phyloP scores from a whole-genome alignment of 2,888 invertebrate genomes.

The Idaea dimidiata region DNA sequence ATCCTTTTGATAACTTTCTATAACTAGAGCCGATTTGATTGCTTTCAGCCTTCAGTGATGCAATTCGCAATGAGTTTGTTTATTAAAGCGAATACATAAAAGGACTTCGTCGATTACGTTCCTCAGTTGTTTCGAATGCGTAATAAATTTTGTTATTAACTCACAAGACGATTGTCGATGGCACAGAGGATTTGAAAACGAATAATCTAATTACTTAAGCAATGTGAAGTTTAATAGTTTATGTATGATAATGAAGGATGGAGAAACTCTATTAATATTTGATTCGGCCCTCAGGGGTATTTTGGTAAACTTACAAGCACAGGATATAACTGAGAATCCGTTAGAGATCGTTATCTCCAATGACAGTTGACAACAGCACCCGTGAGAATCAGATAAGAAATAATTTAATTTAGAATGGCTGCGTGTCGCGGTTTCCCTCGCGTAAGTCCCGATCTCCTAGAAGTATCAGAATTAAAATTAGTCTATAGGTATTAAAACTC shows the following conservation, averaged over 20 bases:
- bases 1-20: background rate
- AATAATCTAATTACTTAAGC: background rate
- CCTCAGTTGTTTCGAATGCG: background rate
- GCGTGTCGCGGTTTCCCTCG: too few species aligned
- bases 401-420: too few species aligned
- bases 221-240: background rate
- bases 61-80: slow-evolving; percentile 4
- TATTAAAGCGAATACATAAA: background rate
- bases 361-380: too few species aligned
- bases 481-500: too few species aligned
- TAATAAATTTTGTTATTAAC: background rate
- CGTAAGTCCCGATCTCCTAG: too few species aligned
- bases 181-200: background rate
- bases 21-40: background rate
- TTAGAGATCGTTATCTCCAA: background rate
- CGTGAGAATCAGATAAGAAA: too few species aligned
- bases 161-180: background rate
- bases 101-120: background rate
- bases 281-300: background rate
- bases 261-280: background rate
- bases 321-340: background rate
- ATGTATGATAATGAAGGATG: background rate
- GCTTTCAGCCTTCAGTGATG: background rate
- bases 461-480: too few species aligned
- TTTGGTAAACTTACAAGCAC: background rate